Conservation (phyloP, 2,113 vertebrate genomes). For the Anguilla rostrata region DNA sequence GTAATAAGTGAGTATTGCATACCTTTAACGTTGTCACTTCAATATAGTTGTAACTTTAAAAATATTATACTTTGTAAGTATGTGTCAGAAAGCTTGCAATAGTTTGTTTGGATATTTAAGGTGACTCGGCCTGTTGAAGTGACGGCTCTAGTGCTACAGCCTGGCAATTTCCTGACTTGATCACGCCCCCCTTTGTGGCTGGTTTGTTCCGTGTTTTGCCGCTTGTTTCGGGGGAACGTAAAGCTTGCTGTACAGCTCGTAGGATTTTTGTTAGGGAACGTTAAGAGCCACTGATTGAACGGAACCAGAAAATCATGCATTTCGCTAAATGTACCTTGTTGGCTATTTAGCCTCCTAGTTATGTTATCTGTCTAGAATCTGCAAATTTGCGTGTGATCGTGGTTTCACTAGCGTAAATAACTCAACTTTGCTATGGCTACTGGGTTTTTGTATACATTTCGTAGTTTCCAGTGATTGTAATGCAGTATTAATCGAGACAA, state of each 20-base stretch:
- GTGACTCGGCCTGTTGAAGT: not conserved
- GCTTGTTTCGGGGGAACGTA: not conserved
- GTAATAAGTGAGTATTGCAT: not conserved
- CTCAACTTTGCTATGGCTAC: too few species aligned
- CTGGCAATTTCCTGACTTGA: not conserved
- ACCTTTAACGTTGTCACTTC: not conserved
- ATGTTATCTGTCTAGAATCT: not conserved
- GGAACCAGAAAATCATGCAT: not conserved
- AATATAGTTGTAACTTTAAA: not conserved
- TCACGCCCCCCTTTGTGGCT: not conserved
- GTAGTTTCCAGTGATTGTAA: too few species aligned
- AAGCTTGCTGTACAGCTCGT: not conserved
- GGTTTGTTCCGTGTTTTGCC: not conserved
- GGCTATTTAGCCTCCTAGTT: not conserved
- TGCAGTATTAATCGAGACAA: too few species aligned
- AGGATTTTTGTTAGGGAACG: not conserved
- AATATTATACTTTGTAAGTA: not conserved
- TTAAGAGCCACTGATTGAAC: not conserved
- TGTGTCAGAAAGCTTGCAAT: not conserved
- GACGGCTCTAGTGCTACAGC: not conserved
- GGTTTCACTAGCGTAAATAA: too few species aligned
- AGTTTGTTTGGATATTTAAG: not conserved
- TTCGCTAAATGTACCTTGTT: not conserved
- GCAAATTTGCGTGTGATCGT: not conserved
- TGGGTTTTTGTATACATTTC: too few species aligned